phyloP scores from a whole-genome alignment of 2,888 invertebrate species.

The Drosophila sordidapex region DNA sequence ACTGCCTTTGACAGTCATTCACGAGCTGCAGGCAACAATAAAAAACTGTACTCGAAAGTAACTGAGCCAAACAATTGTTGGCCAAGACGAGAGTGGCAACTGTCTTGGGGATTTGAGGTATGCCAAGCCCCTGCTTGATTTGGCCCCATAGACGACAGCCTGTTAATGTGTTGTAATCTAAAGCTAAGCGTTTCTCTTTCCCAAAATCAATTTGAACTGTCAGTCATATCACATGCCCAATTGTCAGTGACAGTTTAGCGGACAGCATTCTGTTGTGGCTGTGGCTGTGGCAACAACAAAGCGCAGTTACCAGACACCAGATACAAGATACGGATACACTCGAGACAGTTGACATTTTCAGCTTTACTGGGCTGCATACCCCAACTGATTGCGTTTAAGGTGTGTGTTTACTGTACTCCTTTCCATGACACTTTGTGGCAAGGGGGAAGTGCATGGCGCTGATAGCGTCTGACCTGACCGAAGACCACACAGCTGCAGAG shows the following conservation, averaged over 20 bases:
- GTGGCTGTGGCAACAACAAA: constrained; percentile 5
- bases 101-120: constrained; percentile 37
- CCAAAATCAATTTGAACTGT: constrained; percentile 73
- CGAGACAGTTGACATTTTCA: constrained; percentile 60
- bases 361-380: constrained; percentile 44
- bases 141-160: constrained; percentile 29
- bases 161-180: constrained; percentile 73
- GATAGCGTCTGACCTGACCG: constrained; percentile 19
- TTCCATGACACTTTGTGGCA: constrained; percentile 36
- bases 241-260: constrained; percentile 69
- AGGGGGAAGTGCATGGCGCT: neutral
- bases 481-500: constrained; percentile 28
- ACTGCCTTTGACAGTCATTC: neutral
- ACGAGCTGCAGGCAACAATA: neutral
- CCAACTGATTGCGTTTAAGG: constrained; percentile 46
- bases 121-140: constrained; percentile 30
- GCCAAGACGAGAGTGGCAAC: constrained; percentile 14
- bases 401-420: constrained; percentile 31
- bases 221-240: constrained; percentile 69
- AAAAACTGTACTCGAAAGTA: neutral
- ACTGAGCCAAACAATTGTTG: constrained; percentile 17
- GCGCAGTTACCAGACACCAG: constrained; percentile 13
- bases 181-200: constrained; percentile 60
- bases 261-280: constrained; percentile 46
- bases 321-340: constrained; percentile 29